These are phyloP conservation scores for Creontiades dilutus DNA, from an alignment of 2,888 invertebrate species.

Conservation along the genomic window DNA sequence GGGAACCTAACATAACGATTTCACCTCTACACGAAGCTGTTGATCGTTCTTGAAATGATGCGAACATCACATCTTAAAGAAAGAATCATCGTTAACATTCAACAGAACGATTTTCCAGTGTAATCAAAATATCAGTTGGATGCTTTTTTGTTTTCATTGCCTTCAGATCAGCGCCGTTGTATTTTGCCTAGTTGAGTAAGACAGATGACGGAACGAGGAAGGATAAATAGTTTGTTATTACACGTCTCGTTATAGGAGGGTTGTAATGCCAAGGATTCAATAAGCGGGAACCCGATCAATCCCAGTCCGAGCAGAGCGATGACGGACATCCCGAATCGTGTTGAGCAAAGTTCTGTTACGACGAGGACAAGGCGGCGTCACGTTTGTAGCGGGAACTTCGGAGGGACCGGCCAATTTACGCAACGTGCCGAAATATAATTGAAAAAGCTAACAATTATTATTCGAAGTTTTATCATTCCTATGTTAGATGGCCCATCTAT, in stretches of 20 bases:
- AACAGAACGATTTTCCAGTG: too few relatives aligned
- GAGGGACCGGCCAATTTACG: background rate
- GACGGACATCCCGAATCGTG: background rate
- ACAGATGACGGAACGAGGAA: background rate
- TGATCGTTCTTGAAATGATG: too few relatives aligned
- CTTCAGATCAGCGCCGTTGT: background rate
- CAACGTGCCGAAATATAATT: background rate
- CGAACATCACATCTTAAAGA: too few relatives aligned
- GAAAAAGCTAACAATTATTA: background rate
- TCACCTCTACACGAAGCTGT: too few relatives aligned
- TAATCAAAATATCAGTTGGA: too few relatives aligned
- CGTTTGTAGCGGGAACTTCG: background rate
- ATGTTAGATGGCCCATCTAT: too few relatives aligned
- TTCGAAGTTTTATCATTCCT: too few relatives aligned
- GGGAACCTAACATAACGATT: too few relatives aligned
- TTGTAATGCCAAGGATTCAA: slow-evolving; percentile 23
- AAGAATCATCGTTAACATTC: too few relatives aligned
- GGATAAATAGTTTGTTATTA: background rate
- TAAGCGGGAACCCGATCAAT: slow-evolving; percentile 12
- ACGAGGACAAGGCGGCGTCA: background rate
- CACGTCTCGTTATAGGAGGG: background rate
- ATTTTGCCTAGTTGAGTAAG: background rate
- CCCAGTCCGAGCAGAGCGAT: background rate
- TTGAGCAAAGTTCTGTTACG: background rate
- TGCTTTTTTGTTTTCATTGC: too few relatives aligned